A percentile compares a stretch with the other conserved stretches of the same genome.
Conservation (phyloP, 2,113 vertebrate species). For the Vimba vimba region DNA sequence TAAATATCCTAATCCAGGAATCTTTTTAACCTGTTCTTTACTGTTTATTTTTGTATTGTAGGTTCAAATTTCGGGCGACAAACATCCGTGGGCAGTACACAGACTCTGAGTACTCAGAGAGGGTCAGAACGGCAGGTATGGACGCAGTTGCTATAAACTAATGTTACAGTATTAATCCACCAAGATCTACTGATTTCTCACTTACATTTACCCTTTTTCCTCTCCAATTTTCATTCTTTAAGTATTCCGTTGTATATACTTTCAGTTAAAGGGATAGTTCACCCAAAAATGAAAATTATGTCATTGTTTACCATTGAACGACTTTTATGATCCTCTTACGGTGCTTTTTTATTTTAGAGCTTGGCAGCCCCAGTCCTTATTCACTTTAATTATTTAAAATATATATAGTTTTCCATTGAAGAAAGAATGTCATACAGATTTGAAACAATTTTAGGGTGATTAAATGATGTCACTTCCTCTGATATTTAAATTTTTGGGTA, state of each 20-base stretch:
- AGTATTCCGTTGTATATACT: background rate
- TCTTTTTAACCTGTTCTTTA: conserved; percentile 1
- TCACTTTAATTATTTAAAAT: no score
- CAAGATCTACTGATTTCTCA: background rate
- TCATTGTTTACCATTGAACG: background rate
- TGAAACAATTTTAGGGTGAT: no score
- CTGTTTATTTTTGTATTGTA: conserved; percentile 67
- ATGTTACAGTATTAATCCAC: background rate
- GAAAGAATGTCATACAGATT: no score
- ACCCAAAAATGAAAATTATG: background rate
- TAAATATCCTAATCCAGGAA: background rate
- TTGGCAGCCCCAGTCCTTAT: no score
- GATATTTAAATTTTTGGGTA: no score
- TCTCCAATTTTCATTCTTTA: background rate
- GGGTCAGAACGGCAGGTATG: conserved; percentile 90
- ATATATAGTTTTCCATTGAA: no score
- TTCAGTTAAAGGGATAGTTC: no score
- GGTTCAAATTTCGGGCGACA: conserved; percentile 96
- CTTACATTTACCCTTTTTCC: background rate
- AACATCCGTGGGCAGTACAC: conserved; percentile 89
- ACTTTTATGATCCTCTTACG: background rate
- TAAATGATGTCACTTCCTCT: no score
- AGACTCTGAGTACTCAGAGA: conserved; percentile 93
- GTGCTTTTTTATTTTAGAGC: no score
- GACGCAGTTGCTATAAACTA: background rate